Percentiles rank a stretch among this genome's conserved stretches.
Conservation (phyloP, 2,113 vertebrate species). For the Forbesichthys papilliferus region DNA sequence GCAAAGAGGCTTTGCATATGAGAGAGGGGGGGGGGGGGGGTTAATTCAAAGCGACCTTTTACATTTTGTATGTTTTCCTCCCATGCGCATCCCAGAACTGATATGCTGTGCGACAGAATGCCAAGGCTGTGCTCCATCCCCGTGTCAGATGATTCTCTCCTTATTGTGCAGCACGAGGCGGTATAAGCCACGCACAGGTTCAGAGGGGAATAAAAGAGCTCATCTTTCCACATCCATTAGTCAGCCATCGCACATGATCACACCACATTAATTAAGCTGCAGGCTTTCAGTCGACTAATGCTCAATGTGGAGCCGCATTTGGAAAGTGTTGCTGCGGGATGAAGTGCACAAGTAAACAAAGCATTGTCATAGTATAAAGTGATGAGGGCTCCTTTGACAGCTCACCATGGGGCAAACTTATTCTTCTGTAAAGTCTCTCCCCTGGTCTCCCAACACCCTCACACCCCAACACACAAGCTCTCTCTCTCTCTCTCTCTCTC, state of each 20-base stretch:
- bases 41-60: slow-evolving; percentile 52
- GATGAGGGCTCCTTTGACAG: slow-evolving; percentile 19
- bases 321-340: slow-evolving; percentile 39
- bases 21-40: slow-evolving; percentile 30
- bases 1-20: slow-evolving; percentile 63
- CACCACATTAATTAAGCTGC: slow-evolving; percentile 56
- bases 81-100: slow-evolving; percentile 27
- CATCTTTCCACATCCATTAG: slow-evolving; percentile 42
- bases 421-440: slow-evolving; percentile 4
- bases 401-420: slow-evolving; percentile 9
- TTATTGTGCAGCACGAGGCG: slow-evolving; percentile 38
- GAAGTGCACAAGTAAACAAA: slow-evolving; percentile 26
- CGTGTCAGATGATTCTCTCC: slow-evolving; percentile 49
- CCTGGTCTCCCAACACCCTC: too few species aligned
- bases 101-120: slow-evolving; percentile 44
- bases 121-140: slow-evolving; percentile 33
- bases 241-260: slow-evolving; percentile 48
- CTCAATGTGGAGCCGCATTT: slow-evolving; percentile 46
- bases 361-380: slow-evolving; percentile 16
- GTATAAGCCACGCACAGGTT: slow-evolving; percentile 61
- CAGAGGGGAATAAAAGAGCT: slow-evolving; percentile 61
- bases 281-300: slow-evolving; percentile 53
- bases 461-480: background rate
- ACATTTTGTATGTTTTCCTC: slow-evolving; percentile 32
- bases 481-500: slow-evolving; percentile 4